A percentile compares a stretch with the other conserved stretches of the same genome.
These are phyloP conservation scores for Cyrtodaria siliqua DNA, from an alignment of 2,888 invertebrate species.

Conservation along the genomic window DNA sequence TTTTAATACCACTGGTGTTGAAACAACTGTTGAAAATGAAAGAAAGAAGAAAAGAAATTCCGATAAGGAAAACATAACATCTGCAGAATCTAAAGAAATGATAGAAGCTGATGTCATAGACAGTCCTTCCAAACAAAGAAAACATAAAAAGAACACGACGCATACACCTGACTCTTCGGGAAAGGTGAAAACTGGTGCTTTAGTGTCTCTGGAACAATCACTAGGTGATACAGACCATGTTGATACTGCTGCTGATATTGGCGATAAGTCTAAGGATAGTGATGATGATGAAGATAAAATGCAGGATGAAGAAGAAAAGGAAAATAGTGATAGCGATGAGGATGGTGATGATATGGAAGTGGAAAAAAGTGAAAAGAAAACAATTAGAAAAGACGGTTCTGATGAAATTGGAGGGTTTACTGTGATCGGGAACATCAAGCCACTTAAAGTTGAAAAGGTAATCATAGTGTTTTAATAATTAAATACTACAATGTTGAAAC, in stretches of 20 bases:
- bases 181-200: too few species aligned
- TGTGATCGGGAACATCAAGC: conserved; percentile 90
- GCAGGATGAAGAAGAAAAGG: conserved; percentile 11
- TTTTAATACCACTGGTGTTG: neutral
- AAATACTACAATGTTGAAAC: too few species aligned
- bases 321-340: neutral
- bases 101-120: too few species aligned
- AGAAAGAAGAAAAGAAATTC: neutral
- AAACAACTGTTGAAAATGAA: conserved; percentile 15
- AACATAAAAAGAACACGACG: conserved; percentile 8
- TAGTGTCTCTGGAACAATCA: too few species aligned
- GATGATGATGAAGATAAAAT: conserved; percentile 15
- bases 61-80: conserved; percentile 7
- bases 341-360: conserved; percentile 21
- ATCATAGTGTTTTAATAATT: too few species aligned
- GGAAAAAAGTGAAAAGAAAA: neutral
- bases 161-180: too few species aligned
- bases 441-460: conserved; percentile 84
- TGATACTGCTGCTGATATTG: too few species aligned
- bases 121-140: neutral
- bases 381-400: conserved; percentile 43
- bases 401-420: conserved; percentile 88
- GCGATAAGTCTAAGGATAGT: neutral
- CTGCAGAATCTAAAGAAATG: too few species aligned
- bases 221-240: too few species aligned